Conservation (phyloP, 2,113 vertebrate genomes). For the Atherinomorus stipes region DNA sequence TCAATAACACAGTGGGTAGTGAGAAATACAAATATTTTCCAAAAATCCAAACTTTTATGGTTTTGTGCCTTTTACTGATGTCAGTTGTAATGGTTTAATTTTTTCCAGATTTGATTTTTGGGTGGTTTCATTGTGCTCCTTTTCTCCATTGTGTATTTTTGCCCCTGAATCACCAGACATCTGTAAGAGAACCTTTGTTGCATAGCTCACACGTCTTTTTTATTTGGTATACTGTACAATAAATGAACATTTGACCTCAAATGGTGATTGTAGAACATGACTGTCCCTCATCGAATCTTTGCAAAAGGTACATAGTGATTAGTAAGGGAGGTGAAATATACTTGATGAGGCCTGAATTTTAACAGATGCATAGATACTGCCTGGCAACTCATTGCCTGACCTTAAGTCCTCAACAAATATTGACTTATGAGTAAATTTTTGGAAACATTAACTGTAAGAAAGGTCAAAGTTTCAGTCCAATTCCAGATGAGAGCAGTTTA, state of each 20-base stretch:
- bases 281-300: too few relatives aligned
- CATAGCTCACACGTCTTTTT: too few relatives aligned
- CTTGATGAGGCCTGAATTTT: too few relatives aligned
- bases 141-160: not conserved
- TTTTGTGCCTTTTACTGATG: slow-evolving; percentile 15
- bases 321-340: too few relatives aligned
- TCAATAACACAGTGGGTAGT: not conserved
- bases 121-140: slow-evolving; percentile 8
- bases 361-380: too few relatives aligned
- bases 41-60: not conserved
- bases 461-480: not conserved
- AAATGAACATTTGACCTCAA: too few relatives aligned
- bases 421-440: not conserved
- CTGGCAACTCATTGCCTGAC: too few relatives aligned
- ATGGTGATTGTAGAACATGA: too few relatives aligned
- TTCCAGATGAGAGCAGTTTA: not conserved
- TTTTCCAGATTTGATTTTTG: slow-evolving; percentile 24
- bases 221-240: too few relatives aligned
- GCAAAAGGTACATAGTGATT: too few relatives aligned
- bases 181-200: not conserved
- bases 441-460: not conserved
- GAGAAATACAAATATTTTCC: not conserved
- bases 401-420: too few relatives aligned
- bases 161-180: slow-evolving; percentile 8
- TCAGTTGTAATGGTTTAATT: slow-evolving; percentile 31